Percentiles rank a stretch among this genome's conserved stretches.
phyloP scores from a whole-genome alignment of 2,888 invertebrate genomes.

The Andrena bicolor region DNA sequence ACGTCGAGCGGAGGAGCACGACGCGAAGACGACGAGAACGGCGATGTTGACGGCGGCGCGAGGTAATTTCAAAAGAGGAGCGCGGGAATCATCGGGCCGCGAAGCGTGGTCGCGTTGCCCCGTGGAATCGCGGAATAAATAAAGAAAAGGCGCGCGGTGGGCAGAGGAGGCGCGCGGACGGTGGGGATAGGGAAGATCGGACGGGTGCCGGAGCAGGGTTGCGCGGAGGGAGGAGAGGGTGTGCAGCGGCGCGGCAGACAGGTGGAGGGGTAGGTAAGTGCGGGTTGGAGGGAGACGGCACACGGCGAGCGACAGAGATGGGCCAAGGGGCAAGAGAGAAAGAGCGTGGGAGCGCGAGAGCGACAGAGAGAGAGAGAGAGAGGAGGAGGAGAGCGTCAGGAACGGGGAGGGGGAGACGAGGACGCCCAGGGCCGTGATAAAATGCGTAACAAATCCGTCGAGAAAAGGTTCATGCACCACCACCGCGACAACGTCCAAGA shows the following conservation, averaged over 20 bases:
- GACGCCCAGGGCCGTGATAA: constrained; percentile 69
- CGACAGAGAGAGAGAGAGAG: constrained; percentile 7
- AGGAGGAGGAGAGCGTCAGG: not conserved
- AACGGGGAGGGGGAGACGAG: constrained; percentile 56
- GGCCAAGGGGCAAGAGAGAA: constrained; percentile 60
- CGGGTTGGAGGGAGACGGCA: constrained; percentile 74
- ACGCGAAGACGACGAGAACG: constrained; percentile 4
- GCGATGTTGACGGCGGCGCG: constrained; percentile 3
- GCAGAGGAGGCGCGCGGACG: constrained; percentile 70
- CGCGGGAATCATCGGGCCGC: constrained; percentile 54
- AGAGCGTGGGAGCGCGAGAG: constrained; percentile 34
- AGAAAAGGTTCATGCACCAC: constrained; percentile 66
- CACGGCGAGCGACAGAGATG: constrained; percentile 24
- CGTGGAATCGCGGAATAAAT: constrained; percentile 78
- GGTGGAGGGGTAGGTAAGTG: constrained; percentile 82
- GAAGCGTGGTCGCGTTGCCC: constrained; percentile 52
- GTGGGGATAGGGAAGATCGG: constrained; percentile 74
- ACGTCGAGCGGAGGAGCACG: constrained; percentile 8
- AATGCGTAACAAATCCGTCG: constrained; percentile 66
- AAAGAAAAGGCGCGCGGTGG: constrained; percentile 79
- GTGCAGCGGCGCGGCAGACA: constrained; percentile 76
- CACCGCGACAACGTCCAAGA: constrained; percentile 50
- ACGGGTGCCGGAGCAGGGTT: constrained; percentile 57
- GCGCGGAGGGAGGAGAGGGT: constrained; percentile 65
- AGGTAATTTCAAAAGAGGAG: constrained; percentile 38